Evolutionary conservation across 1,140 invertebrate genomes (phyloP).

Genomic region (Tetramorium simillimum): DNA sequence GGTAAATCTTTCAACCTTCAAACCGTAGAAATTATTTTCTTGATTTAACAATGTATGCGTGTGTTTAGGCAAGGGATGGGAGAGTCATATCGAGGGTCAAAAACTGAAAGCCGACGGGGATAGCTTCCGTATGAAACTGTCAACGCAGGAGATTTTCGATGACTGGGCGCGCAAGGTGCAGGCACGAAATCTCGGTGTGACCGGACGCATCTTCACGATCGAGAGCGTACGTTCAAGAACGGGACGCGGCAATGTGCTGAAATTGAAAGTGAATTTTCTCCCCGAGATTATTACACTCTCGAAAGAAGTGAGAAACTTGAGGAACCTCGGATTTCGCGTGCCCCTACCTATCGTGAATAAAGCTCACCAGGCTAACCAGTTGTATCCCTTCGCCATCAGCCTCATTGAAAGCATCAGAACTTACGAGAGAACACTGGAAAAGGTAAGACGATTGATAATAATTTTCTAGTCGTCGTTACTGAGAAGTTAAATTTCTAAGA

Average conservation of each 20-base stretch:
- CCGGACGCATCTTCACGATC: constrained; percentile 97
- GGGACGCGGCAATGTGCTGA: constrained; percentile 95
- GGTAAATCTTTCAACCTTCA: constrained; percentile 85
- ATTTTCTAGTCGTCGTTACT: neutral
- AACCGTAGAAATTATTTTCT: neutral
- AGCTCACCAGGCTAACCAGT: constrained; percentile 98
- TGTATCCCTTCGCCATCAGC: constrained; percentile 99
- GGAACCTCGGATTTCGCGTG: constrained; percentile 98
- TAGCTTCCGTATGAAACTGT: constrained; percentile 97
- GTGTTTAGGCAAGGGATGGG: constrained; percentile 96
- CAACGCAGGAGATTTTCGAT: constrained; percentile 98
- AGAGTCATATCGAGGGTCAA: constrained; percentile 99
- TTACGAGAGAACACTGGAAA: constrained; percentile 98
- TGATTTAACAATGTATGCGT: neutral
- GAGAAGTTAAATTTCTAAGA: constrained; percentile 43
- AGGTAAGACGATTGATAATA: constrained; percentile 87
- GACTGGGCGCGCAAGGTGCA: constrained; percentile 98
- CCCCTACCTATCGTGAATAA: constrained; percentile 99
- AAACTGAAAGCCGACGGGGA: constrained; percentile 99
- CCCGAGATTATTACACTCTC: constrained; percentile 99
- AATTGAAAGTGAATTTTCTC: constrained; percentile 98
- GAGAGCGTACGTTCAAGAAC: constrained; percentile 93
- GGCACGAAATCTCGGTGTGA: constrained; percentile 96
- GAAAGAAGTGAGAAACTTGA: constrained; percentile 99
- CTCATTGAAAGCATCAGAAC: constrained; percentile 98